Evolutionary conservation across 2,797 vertebrate species (phyloP), one percentile per base, ranked within the genome.

Genomic region (Microctenopoma steveboyesi): DNA sequence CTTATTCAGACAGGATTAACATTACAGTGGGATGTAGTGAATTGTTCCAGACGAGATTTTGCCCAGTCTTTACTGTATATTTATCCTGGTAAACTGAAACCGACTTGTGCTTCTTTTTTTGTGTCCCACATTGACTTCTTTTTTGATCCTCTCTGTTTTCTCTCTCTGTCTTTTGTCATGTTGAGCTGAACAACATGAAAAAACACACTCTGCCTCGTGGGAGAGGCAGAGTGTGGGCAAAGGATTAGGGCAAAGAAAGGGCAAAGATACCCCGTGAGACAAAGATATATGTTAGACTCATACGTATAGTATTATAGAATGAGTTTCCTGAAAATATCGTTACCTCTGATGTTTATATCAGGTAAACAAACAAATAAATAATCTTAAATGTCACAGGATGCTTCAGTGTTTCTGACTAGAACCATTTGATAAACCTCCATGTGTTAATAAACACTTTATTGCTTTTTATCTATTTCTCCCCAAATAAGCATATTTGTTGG

Each of bases 101-200:
- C 73, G 74, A 77, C 79, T 76, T 18, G 52, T 5, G 48, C 40
- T 11, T 60, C 59, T 83, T 76, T 81, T 68, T 82, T 78, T 37
- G 7, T 65, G 71, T 76, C 72, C 72, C 70, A 50, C 1, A 51
- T 54, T 55, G 72, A 59, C 63, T 81, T 82, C 46, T 22, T 47
- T 10, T 88, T 83, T 88, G 85, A 90, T 88, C 69, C 12, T 4
- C 64, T 58, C 35, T 69, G 64, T 74, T 87, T 78, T 74, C 0
- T 13, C 18, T 18, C 18, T 18, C 18, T 18, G 55, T 81, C 72
- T 79, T 83, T 81, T 81, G 70, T 88, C 60, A 12, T 71, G 71
- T 85, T 56, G 76, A 82, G 75, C 56, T 43, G 56, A 86, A 82
- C 78, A 90, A 82, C 76, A 83, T 75, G 62, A 75, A 83, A 78